Evolutionary conservation across 2,797 vertebrate species (phyloP).

Genomic region (Poeciliopsis infans): DNA sequence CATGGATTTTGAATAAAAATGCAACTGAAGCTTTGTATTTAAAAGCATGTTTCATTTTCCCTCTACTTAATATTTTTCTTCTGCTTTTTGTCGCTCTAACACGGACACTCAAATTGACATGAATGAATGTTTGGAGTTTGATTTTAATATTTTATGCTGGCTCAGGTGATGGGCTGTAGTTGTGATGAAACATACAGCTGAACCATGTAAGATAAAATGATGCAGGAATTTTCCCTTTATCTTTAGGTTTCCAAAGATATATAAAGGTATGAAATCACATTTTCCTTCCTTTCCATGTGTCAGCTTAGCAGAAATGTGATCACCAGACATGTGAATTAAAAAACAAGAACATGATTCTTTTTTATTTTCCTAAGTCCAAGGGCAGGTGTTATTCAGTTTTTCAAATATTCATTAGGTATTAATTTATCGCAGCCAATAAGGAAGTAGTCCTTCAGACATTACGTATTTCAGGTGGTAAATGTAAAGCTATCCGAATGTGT

Average conservation of each 20-base stretch:
- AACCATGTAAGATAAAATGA: not conserved
- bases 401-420: not conserved
- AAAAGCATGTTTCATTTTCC: not conserved
- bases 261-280: not conserved
- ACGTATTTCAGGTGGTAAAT: slow-evolving; percentile 28
- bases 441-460: slow-evolving; percentile 19
- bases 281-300: not conserved
- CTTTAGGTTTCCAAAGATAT: not conserved
- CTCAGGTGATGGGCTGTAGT: not conserved
- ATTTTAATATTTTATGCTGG: not conserved
- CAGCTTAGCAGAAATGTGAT: not conserved
- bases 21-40: not conserved
- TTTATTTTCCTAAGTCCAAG: not conserved
- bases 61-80: not conserved
- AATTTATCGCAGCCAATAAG: slow-evolving; percentile 3
- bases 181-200: not conserved
- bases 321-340: not conserved
- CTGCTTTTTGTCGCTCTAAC: not conserved
- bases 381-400: not conserved
- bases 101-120: not conserved
- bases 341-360: not conserved
- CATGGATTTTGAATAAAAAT: not conserved
- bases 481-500: slow-evolving; percentile 31
- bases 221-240: not conserved
- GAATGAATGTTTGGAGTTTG: not conserved